A percentile compares a stretch with the other conserved stretches of the same genome.
Conservation (phyloP, 2,797 vertebrate genomes). For the Acanthis flammea region DNA sequence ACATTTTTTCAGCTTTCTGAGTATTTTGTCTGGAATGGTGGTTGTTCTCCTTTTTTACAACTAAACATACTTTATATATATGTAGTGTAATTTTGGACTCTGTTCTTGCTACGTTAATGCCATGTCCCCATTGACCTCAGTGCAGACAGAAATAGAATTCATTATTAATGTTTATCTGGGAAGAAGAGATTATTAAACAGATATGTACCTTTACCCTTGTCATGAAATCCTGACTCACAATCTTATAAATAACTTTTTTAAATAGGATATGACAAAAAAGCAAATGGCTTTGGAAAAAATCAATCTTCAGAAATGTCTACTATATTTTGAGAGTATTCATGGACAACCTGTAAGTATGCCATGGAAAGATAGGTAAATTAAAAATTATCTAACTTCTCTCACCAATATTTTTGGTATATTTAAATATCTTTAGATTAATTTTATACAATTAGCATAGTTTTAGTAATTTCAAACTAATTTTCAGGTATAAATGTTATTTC, state of each 20-base stretch:
- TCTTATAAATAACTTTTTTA: slow-evolving; percentile 58
- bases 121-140: not conserved
- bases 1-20: not conserved
- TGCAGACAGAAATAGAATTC: not conserved
- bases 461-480: not conserved
- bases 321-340: slow-evolving; percentile 84
- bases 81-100: not conserved
- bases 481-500: not conserved
- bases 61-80: not conserved
- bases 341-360: slow-evolving; percentile 77
- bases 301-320: slow-evolving; percentile 84
- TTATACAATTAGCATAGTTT: not conserved
- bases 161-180: not conserved
- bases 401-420: not conserved
- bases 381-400: not conserved
- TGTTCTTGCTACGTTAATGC: not conserved
- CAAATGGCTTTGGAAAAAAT: slow-evolving; percentile 85
- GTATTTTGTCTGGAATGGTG: not conserved
- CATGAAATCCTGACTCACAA: not conserved
- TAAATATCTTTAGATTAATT: not conserved
- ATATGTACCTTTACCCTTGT: not conserved
- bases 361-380: slow-evolving; percentile 21
- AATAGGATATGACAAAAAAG: slow-evolving; percentile 84
- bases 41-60: not conserved
- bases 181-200: not conserved